A percentile compares a stretch with the other conserved stretches of the same genome.
phyloP scores from a whole-genome alignment of 2,113 vertebrate genomes.

The Hippocampus comes region DNA sequence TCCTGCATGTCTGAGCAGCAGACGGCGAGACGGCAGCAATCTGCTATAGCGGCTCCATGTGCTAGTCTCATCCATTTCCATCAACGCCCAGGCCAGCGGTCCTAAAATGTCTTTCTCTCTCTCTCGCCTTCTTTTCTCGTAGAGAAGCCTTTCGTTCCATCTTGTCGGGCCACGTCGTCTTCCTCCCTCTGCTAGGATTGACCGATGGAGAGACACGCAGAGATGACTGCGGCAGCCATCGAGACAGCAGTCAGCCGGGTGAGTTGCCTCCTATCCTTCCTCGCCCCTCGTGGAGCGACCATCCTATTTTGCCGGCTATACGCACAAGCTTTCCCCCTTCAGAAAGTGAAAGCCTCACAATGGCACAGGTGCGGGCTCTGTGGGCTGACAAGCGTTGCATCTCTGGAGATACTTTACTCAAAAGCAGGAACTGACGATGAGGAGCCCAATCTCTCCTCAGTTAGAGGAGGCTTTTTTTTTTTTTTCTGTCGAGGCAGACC shows the following conservation, averaged over 20 bases:
- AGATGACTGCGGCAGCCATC: conserved; percentile 59
- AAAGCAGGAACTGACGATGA: conserved; percentile 14
- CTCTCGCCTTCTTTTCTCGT: conserved; percentile 37
- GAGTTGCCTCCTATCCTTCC: conserved; percentile 50
- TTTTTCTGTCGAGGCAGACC: conserved; percentile 18
- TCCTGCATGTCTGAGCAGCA: conserved; percentile 72
- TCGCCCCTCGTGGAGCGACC: conserved; percentile 24
- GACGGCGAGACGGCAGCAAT: conserved; percentile 67
- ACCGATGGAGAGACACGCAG: conserved; percentile 30
- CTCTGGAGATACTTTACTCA: conserved; percentile 26
- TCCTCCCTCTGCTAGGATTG: conserved; percentile 38
- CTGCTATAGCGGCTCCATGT: conserved; percentile 55
- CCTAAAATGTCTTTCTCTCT: conserved; percentile 43
- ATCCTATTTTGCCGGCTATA: conserved; percentile 8
- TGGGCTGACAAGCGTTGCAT: conserved; percentile 26
- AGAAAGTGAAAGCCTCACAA: conserved; percentile 39
- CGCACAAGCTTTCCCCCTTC: conserved; percentile 23
- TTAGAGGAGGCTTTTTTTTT: conserved; percentile 7
- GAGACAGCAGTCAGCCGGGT: conserved; percentile 49
- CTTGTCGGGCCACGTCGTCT: conserved; percentile 42
- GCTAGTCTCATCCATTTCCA: conserved; percentile 40
- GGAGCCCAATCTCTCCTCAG: conserved; percentile 23
- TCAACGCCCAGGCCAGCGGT: conserved; percentile 45
- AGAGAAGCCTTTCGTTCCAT: conserved; percentile 32
- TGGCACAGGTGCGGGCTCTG: conserved; percentile 45